A percentile compares a stretch with the other conserved stretches of the same genome.
These are phyloP conservation scores for Basileuterus tristriatus DNA, from an alignment of 2,797 vertebrate genomes.

Conservation along the genomic window DNA sequence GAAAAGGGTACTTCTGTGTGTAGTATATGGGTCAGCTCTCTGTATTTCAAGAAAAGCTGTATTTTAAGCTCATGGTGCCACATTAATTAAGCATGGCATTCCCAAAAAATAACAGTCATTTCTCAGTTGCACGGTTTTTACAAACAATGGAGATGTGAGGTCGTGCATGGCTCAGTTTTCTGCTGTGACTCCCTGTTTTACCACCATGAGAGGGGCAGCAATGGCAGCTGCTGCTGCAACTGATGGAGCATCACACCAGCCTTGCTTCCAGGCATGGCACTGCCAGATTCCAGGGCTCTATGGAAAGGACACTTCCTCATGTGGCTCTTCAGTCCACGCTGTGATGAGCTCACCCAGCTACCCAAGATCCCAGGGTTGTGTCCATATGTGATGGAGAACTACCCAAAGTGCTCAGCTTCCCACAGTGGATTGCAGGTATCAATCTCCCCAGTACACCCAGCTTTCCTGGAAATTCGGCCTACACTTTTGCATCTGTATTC, in stretches of 20 bases:
- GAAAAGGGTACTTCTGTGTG: neutral
- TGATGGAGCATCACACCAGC: neutral
- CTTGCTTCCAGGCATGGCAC: neutral
- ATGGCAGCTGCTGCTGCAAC: neutral
- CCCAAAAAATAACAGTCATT: neutral
- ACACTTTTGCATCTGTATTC: neutral
- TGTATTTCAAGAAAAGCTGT: neutral
- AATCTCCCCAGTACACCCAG: neutral
- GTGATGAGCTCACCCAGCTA: fast-evolving
- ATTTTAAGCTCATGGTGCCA: neutral
- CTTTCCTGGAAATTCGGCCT: neutral
- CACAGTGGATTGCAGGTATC: too few species aligned
- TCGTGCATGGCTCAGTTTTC: neutral
- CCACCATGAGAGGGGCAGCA: neutral
- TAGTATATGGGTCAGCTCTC: neutral
- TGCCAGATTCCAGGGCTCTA: neutral
- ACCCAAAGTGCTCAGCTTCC: neutral
- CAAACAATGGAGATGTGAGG: neutral
- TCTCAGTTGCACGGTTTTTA: neutral
- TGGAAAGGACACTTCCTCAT: too few species aligned
- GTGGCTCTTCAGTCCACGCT: neutral
- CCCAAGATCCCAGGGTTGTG: neutral
- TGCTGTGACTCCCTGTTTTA: neutral
- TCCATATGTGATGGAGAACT: neutral
- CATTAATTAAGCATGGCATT: neutral